Percentiles rank a stretch among this genome's conserved stretches.
phyloP scores from a whole-genome alignment of 1,140 invertebrate species.

The Battus philenor region DNA sequence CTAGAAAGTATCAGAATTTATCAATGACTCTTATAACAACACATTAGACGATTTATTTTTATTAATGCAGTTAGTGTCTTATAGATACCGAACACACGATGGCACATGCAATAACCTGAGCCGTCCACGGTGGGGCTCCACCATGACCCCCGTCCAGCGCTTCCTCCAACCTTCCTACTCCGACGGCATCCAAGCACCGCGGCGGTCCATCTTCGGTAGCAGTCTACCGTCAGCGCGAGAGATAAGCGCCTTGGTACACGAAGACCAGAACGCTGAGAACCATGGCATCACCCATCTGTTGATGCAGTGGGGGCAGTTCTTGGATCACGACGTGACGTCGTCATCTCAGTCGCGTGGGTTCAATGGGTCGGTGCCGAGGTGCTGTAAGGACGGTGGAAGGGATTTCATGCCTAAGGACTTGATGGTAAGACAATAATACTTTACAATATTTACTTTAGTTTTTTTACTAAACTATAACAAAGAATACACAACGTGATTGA shows the following conservation, averaged over 20 bases:
- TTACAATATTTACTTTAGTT: no score
- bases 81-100: constrained; percentile 86
- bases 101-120: constrained; percentile 91
- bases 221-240: constrained; percentile 81
- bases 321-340: constrained; percentile 89
- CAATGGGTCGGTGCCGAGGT: constrained; percentile 87
- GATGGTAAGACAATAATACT: constrained; percentile 74
- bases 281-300: constrained; percentile 82
- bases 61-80: constrained; percentile 5
- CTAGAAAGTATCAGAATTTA: no score
- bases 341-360: constrained; percentile 82
- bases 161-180: constrained; percentile 89
- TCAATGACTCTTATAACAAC: no score
- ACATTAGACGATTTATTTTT: no score
- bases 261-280: constrained; percentile 78
- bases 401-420: constrained; percentile 79
- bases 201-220: constrained; percentile 76
- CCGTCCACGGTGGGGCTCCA: constrained; percentile 86
- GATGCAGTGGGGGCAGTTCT: constrained; percentile 91
- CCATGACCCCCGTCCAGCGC: constrained; percentile 88
- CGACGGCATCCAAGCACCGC: constrained; percentile 82
- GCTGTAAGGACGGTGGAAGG: constrained; percentile 81
- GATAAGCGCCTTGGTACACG: constrained; percentile 81
- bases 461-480: no score
- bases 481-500: no score